Percentiles rank a stretch among this genome's conserved stretches.
Conservation (phyloP, 2,113 vertebrate species). For the Egretta garzetta region DNA sequence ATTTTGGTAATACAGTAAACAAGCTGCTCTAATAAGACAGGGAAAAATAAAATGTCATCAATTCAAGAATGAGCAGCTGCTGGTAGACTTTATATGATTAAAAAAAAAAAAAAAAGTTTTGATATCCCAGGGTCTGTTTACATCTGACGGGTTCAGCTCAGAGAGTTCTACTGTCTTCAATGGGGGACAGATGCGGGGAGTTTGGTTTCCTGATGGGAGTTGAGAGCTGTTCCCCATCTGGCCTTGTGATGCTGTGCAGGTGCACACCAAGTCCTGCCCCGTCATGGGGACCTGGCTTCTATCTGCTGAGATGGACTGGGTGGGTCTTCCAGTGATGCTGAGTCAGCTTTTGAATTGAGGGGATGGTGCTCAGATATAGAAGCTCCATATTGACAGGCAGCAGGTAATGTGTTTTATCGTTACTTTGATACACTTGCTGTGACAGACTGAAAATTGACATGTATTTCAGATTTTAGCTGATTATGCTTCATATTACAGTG, state of each 20-base stretch:
- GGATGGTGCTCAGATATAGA: not conserved
- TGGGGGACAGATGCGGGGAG: accelerated
- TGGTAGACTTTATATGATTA: not conserved
- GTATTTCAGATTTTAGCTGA: not conserved
- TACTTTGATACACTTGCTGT: not conserved
- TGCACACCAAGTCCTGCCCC: accelerated
- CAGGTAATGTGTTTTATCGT: not conserved
- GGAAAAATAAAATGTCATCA: slow-evolving; percentile 47
- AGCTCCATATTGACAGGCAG: not conserved
- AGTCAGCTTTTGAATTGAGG: not conserved
- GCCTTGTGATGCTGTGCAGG: accelerated
- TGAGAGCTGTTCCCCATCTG: not conserved
- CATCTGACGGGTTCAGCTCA: not conserved
- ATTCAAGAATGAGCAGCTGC: slow-evolving; percentile 37
- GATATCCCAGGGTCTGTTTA: not conserved
- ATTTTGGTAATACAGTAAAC: slow-evolving; percentile 53
- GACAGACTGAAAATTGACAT: not conserved
- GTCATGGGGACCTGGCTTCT: not conserved
- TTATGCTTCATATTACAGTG: not conserved
- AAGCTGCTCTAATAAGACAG: slow-evolving; percentile 12
- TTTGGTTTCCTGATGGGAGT: not conserved
- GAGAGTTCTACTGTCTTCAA: not conserved
- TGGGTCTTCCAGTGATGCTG: not conserved
- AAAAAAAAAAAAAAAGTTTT: not conserved
- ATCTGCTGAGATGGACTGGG: not conserved